Conservation (phyloP, 2,797 vertebrate species). For the Poeciliopsis infans region DNA sequence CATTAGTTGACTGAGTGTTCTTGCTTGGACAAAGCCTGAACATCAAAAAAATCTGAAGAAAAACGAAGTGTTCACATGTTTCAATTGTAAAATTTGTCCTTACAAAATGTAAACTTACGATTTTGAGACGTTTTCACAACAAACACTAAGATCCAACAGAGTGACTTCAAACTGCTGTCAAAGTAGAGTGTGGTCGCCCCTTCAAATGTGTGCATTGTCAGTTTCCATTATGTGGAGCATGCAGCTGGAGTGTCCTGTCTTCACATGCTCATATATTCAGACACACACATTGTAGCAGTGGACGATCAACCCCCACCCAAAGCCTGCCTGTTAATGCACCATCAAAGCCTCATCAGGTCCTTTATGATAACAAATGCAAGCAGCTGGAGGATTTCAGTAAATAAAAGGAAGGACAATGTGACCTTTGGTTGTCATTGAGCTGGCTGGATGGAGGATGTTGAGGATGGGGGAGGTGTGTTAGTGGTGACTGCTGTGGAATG, state of each 20-base stretch:
- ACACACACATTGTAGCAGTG: constrained; percentile 17
- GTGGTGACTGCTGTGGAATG: constrained; percentile 9
- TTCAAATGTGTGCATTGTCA: constrained; percentile 14
- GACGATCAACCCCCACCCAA: constrained; percentile 10
- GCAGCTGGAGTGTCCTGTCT: constrained; percentile 24
- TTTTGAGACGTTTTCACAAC: constrained; percentile 15
- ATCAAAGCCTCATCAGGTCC: constrained; percentile 51
- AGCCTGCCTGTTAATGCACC: constrained; percentile 22
- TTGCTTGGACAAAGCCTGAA: neutral
- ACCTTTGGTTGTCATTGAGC: constrained; percentile 82
- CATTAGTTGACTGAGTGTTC: neutral
- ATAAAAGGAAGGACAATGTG: constrained; percentile 51
- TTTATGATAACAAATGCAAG: constrained; percentile 58
- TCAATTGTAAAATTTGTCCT: constrained; percentile 6
- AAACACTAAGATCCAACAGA: constrained; percentile 26
- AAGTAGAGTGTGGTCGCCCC: constrained; percentile 22
- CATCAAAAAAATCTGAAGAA: neutral
- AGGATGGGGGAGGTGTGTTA: constrained; percentile 1
- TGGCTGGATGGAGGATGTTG: constrained; percentile 2
- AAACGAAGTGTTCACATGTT: constrained; percentile 11
- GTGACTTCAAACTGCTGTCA: constrained; percentile 26
- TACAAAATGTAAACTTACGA: neutral
- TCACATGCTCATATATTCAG: constrained; percentile 18
- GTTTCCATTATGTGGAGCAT: constrained; percentile 30
- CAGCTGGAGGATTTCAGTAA: constrained; percentile 41